Percentiles rank a stretch among this genome's conserved stretches.
Conservation (phyloP, 2,888 invertebrate genomes). For the Perizoma affinitatum region DNA sequence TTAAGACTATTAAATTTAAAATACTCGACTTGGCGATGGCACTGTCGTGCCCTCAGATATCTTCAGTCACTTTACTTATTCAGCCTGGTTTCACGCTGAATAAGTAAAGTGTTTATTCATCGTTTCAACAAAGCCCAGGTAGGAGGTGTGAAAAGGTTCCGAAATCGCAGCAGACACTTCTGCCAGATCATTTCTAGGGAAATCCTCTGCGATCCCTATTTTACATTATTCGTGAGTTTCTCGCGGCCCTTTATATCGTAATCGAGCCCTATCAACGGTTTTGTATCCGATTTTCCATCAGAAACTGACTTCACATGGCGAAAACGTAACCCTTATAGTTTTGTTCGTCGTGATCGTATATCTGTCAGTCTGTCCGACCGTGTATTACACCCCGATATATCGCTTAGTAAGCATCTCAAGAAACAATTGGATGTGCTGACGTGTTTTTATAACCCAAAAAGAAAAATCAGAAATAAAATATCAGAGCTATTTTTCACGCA, state of each 20-base stretch:
- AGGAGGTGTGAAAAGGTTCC: slow-evolving; percentile 34
- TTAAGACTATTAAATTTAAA: too few relatives aligned
- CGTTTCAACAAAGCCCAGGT: slow-evolving; percentile 19
- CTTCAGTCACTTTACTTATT: neutral
- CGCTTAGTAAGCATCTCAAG: too few relatives aligned
- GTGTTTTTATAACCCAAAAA: too few relatives aligned
- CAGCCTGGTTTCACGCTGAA: neutral
- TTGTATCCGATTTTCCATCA: slow-evolving; percentile 9
- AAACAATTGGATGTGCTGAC: too few relatives aligned
- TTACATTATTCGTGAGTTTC: slow-evolving; percentile 28
- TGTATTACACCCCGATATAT: too few relatives aligned
- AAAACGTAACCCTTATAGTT: too few relatives aligned
- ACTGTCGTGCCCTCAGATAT: neutral
- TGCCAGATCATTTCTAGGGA: slow-evolving; percentile 33
- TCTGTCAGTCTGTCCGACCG: too few relatives aligned
- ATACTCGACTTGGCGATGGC: too few relatives aligned
- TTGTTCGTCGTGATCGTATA: too few relatives aligned
- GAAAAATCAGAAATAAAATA: too few relatives aligned
- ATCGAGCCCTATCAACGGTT: slow-evolving; percentile 16
- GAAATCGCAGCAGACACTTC: slow-evolving; percentile 27
- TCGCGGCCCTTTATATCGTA: slow-evolving; percentile 14
- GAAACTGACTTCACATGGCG: too few relatives aligned
- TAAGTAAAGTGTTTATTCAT: slow-evolving; percentile 14
- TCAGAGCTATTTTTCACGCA: too few relatives aligned
- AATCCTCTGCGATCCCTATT: slow-evolving; percentile 32